Base-by-base conservation (phyloP, 2,113 vertebrate species). In the Calidris pugnax region DNA sequence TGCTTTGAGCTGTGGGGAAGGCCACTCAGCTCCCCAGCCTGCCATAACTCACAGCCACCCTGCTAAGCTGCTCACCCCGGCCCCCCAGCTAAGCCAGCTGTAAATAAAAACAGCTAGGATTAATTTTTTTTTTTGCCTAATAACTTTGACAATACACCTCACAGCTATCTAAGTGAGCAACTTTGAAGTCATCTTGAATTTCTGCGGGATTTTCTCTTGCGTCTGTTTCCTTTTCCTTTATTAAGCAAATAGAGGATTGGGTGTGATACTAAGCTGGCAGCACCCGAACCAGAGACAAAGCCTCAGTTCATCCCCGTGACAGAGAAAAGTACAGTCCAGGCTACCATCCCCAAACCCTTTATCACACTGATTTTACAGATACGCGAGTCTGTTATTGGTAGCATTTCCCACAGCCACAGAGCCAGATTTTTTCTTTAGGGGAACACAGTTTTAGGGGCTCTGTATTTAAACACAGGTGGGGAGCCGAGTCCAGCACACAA, bases 51-150 rank as follows among this genome's bases (percentile, higher is more conserved):
- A 2, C 75, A 82, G 77, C 20, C 47, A 39, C 37, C 1, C 21
- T 21, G 35, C 75, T 95, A 90, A 96, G 77, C 84, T 0, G 19
- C 84, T 94, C 80, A 37, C 51, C 8, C 79, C 4, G 1, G 47
- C 60, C 41, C 81, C 92, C 57, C 62, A 43, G 81, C 66, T 96
- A 89, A 97, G 71, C 39, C 74, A 78, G 57, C 81, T 85, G 89
- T 87, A 97, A 96, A 96, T 95, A 91, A 96, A 95, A 89, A 9
- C 82, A 88, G 81, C 81, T 32, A 45, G 85, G 85, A 94, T 93
- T 87, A 43, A 6, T n/a, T 47, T 83, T 76, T 48, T 57, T 68
- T 76, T 47, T 86, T 41, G 4, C 63, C 24, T 84, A 79, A 67
- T 79, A 93, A 94, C 83, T 87, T 90, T 80, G 69, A 91, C 84